phyloP scores from a whole-genome alignment of 2,888 invertebrate genomes.

The Lycaena phlaeas region DNA sequence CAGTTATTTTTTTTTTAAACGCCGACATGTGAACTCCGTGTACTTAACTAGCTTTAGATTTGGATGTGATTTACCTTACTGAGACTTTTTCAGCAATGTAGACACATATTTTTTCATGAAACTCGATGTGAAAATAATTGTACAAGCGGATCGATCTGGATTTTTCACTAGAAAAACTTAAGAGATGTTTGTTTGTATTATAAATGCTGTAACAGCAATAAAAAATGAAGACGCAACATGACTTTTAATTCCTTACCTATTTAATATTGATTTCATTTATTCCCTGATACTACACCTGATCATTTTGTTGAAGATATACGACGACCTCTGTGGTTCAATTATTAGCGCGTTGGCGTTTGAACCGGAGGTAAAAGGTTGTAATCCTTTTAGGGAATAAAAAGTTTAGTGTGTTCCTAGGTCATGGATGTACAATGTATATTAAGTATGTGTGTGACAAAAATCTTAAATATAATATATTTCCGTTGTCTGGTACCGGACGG shows the following conservation, averaged over 20 bases:
- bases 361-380: too few relatives aligned
- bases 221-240: constrained; percentile 35
- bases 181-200: constrained; percentile 65
- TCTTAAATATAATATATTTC: too few relatives aligned
- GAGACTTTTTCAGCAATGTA: constrained; percentile 23
- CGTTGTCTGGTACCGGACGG: too few relatives aligned
- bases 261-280: not conserved
- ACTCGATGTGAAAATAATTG: constrained; percentile 29
- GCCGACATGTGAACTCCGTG: constrained; percentile 1
- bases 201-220: constrained; percentile 71
- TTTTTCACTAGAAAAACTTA: constrained; percentile 57
- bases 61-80: constrained; percentile 30
- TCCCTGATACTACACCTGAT: not conserved
- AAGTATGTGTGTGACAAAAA: too few relatives aligned
- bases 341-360: too few relatives aligned
- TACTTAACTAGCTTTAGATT: constrained; percentile 16
- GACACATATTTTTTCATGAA: constrained; percentile 36
- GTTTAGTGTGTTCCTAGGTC: too few relatives aligned
- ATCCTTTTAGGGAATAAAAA: too few relatives aligned
- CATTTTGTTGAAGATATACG: too few relatives aligned
- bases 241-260: not conserved
- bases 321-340: too few relatives aligned
- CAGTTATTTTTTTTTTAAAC: constrained; percentile 29
- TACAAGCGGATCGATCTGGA: constrained; percentile 52
- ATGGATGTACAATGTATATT: too few relatives aligned